Evolutionary conservation across 1,140 invertebrate species (phyloP).

Genomic region (Drosophila tani): DNA sequence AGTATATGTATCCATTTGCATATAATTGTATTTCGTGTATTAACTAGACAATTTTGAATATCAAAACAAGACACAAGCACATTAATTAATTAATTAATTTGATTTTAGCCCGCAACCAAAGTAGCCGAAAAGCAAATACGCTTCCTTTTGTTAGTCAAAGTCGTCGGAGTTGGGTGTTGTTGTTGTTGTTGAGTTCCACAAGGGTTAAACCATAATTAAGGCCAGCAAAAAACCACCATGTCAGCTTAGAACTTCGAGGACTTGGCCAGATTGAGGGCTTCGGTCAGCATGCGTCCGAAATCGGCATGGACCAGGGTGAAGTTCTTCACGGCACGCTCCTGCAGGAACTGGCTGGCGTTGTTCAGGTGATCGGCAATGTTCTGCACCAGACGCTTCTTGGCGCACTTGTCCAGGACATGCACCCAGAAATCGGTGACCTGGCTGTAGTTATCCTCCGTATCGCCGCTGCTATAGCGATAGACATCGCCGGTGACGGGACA

Average conservation of each 20-base stretch:
- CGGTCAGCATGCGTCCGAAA: slow-evolving; percentile 88
- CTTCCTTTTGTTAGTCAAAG: slow-evolving; percentile 29
- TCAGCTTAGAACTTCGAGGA: slow-evolving; percentile 86
- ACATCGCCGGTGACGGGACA: slow-evolving; percentile 87
- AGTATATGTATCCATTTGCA: slow-evolving; percentile 32
- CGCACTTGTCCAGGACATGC: slow-evolving; percentile 91
- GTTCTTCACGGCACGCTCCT: slow-evolving; percentile 92
- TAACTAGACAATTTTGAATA: slow-evolving; percentile 46
- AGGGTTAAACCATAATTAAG: slow-evolving; percentile 35
- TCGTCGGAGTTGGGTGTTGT: slow-evolving; percentile 29
- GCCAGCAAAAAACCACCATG: slow-evolving; percentile 41
- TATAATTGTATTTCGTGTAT: slow-evolving; percentile 39
- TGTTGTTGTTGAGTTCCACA: slow-evolving; percentile 5
- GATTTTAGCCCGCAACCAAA: slow-evolving; percentile 49
- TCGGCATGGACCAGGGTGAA: slow-evolving; percentile 89
- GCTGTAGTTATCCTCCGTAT: slow-evolving; percentile 95
- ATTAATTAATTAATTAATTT: slow-evolving; percentile 25
- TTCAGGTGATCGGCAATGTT: slow-evolving; percentile 93
- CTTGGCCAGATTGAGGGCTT: slow-evolving; percentile 87
- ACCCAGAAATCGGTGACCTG: slow-evolving; percentile 94
- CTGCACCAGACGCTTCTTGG: slow-evolving; percentile 89
- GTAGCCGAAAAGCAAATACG: slow-evolving; percentile 37
- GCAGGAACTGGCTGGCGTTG: slow-evolving; percentile 93
- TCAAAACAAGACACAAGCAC: slow-evolving; percentile 49
- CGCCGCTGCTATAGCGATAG: slow-evolving; percentile 91